Evolutionary conservation across 2,113 vertebrate genomes (phyloP).

Genomic region (Salminus brasiliensis): DNA sequence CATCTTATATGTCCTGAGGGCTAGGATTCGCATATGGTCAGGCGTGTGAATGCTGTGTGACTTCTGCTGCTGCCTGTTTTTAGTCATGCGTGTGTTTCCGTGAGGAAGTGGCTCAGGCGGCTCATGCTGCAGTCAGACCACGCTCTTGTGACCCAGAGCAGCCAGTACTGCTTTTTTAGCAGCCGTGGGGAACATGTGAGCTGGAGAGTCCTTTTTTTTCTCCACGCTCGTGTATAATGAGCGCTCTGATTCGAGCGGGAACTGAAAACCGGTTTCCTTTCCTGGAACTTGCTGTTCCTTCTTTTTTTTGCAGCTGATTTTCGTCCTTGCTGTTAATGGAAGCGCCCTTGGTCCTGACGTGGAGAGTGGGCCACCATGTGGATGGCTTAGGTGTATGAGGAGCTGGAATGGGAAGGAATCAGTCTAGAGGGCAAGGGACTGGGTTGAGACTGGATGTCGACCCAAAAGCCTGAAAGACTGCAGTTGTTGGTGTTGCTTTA

Average conservation of each 20-base stretch:
- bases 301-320: background rate
- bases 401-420: too few species aligned
- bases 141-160: background rate
- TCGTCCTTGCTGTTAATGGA: too few species aligned
- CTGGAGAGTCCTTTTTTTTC: background rate
- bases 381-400: too few species aligned
- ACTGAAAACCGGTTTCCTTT: too few species aligned
- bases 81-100: constrained; percentile 6
- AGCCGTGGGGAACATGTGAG: background rate
- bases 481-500: too few species aligned
- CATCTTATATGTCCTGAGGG: too few species aligned
- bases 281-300: background rate
- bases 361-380: background rate
- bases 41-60: background rate
- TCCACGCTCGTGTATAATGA: background rate
- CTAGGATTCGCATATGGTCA: background rate
- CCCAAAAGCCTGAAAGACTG: too few species aligned
- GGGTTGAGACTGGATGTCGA: too few species aligned
- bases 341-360: background rate
- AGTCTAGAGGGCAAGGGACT: too few species aligned
- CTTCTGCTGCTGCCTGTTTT: background rate
- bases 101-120: constrained; percentile 3
- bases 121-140: background rate
- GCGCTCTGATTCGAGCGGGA: background rate
- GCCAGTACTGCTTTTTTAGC: background rate